These are phyloP conservation scores for Helogale parvula DNA, from an alignment of 2,113 vertebrate genomes.

Conservation along the genomic window DNA sequence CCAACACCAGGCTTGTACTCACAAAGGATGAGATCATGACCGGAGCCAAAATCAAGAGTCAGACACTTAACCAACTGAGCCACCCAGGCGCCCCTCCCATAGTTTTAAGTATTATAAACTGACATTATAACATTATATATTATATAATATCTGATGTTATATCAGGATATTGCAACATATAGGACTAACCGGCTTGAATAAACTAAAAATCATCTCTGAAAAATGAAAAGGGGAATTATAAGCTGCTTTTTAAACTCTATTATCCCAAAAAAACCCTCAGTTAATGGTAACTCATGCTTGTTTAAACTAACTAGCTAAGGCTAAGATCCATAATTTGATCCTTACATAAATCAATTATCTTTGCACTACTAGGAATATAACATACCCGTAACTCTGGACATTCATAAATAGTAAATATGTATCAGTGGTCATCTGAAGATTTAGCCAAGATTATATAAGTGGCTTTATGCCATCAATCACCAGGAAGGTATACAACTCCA, in stretches of 20 bases:
- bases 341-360: background rate
- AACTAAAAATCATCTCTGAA: conserved; percentile 25
- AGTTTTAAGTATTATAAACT: conserved; percentile 45
- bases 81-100: background rate
- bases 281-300: background rate
- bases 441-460: background rate
- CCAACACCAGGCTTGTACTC: too few relatives aligned
- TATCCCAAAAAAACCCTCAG: background rate
- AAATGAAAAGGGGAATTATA: conserved; percentile 34
- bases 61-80: too few relatives aligned
- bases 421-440: background rate
- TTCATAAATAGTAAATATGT: background rate
- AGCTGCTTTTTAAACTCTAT: background rate
- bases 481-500: background rate
- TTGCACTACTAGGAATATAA: background rate
- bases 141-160: background rate
- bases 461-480: background rate
- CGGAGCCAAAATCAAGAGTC: too few relatives aligned
- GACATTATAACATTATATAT: background rate
- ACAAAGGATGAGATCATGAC: too few relatives aligned
- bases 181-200: background rate
- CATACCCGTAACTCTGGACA: background rate
- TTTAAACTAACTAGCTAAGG: background rate
- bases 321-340: background rate
- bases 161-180: background rate